These are phyloP conservation scores for Melieria picta DNA, from an alignment of 2,888 invertebrate species.

Conservation along the genomic window DNA sequence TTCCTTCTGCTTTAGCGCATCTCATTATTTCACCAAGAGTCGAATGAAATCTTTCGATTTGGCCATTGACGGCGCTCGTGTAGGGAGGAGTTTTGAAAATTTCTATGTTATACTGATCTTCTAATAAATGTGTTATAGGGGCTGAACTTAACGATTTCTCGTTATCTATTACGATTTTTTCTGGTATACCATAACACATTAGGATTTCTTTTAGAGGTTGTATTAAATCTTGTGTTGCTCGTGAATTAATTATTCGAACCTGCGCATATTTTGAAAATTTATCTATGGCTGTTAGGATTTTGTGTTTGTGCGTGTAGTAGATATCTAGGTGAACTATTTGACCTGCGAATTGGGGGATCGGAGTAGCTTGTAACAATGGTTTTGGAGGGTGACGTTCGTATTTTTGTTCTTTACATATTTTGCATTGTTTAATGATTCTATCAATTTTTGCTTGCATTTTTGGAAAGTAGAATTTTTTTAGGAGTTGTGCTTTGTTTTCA, in stretches of 20 bases:
- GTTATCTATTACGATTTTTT: constrained; percentile 5
- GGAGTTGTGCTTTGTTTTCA: no score
- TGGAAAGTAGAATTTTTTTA: constrained; percentile 16
- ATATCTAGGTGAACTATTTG: constrained; percentile 27
- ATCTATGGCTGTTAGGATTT: constrained; percentile 19
- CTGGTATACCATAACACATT: constrained; percentile 12
- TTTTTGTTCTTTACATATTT: constrained; percentile 27
- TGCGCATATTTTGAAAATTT: constrained; percentile 26
- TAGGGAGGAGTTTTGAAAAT: constrained; percentile 7
- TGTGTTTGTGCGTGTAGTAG: constrained; percentile 6
- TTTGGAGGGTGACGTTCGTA: constrained; percentile 21
- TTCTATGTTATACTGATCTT: background rate
- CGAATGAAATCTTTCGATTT: background rate
- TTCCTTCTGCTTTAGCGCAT: background rate
- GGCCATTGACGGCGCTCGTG: background rate
- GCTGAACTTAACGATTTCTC: constrained; percentile 26
- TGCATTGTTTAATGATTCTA: constrained; percentile 16
- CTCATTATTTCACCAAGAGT: background rate
- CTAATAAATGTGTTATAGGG: background rate
- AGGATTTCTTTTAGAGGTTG: constrained; percentile 15
- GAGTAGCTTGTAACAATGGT: constrained; percentile 13
- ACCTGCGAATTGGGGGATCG: constrained; percentile 13
- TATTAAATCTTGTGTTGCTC: constrained; percentile 12
- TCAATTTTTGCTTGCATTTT: constrained; percentile 18
- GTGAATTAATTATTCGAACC: constrained; percentile 4